These are phyloP conservation scores for Catharus bicknelli DNA, from an alignment of 2,113 vertebrate species.

Conservation along the genomic window DNA sequence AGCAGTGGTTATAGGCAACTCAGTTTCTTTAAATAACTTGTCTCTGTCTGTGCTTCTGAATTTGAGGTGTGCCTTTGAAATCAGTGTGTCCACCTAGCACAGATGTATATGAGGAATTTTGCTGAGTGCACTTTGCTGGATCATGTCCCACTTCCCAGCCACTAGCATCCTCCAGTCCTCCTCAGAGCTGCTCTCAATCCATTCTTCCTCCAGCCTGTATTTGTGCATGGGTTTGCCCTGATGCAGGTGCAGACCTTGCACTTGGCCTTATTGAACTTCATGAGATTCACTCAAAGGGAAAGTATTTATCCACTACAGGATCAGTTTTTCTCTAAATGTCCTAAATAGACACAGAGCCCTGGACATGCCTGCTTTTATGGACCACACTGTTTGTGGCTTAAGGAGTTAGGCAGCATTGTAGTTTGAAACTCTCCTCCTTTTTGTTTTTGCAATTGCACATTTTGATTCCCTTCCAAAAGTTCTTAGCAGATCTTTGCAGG, in stretches of 20 bases:
- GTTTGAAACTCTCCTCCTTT: background rate
- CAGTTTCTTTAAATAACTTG: background rate
- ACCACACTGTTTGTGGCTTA: background rate
- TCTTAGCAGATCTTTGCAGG: background rate
- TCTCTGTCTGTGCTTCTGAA: background rate
- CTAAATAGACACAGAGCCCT: background rate
- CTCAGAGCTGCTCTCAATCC: background rate
- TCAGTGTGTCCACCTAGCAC: background rate
- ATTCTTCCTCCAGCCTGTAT: background rate
- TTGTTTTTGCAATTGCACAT: background rate
- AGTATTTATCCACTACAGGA: background rate
- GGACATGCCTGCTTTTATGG: background rate
- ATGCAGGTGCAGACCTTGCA: background rate
- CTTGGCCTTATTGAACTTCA: background rate
- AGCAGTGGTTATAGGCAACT: background rate
- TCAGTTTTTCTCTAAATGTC: background rate
- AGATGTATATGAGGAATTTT: background rate
- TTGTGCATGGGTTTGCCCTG: background rate
- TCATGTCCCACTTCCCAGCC: background rate
- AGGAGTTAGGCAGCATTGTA: background rate
- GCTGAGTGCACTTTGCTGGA: accelerated
- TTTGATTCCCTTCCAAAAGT: background rate
- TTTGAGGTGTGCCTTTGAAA: background rate
- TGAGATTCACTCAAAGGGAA: background rate
- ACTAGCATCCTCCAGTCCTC: background rate